These are phyloP conservation scores for Condylura cristata DNA, from an alignment of 2,113 vertebrate genomes.

Conservation along the genomic window DNA sequence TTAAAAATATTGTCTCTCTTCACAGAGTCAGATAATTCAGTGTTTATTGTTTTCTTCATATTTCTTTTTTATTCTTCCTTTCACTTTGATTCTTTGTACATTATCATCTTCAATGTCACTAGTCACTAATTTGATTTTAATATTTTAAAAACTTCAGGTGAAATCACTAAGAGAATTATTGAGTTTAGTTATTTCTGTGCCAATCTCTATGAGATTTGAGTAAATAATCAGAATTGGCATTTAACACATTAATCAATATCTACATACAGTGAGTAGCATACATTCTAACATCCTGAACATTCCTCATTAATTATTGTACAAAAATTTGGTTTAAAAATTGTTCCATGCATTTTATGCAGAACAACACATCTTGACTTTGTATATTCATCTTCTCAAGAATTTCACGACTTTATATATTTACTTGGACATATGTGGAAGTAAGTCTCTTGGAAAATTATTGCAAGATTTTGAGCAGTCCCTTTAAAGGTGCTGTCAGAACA, in stretches of 20 bases:
- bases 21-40: too few relatives aligned
- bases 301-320: not conserved
- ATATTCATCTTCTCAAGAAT: not conserved
- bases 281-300: not conserved
- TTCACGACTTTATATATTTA: constrained; percentile 42
- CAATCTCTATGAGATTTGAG: not conserved
- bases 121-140: too few relatives aligned
- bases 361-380: not conserved
- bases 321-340: not conserved
- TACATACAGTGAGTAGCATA: not conserved
- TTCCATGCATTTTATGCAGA: constrained; percentile 26
- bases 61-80: too few relatives aligned
- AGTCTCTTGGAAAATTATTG: constrained; percentile 73
- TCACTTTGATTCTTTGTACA: too few relatives aligned
- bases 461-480: constrained; percentile 70
- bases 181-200: not conserved
- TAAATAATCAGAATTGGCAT: not conserved
- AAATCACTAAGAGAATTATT: not conserved
- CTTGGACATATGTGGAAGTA: constrained; percentile 6
- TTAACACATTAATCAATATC: not conserved
- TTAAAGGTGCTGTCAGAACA: constrained; percentile 83
- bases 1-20: too few relatives aligned
- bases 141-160: not conserved
- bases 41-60: too few relatives aligned
- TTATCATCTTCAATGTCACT: too few relatives aligned